Base-by-base conservation (phyloP, 2,797 vertebrate species). In the Aythya fuligula region DNA sequence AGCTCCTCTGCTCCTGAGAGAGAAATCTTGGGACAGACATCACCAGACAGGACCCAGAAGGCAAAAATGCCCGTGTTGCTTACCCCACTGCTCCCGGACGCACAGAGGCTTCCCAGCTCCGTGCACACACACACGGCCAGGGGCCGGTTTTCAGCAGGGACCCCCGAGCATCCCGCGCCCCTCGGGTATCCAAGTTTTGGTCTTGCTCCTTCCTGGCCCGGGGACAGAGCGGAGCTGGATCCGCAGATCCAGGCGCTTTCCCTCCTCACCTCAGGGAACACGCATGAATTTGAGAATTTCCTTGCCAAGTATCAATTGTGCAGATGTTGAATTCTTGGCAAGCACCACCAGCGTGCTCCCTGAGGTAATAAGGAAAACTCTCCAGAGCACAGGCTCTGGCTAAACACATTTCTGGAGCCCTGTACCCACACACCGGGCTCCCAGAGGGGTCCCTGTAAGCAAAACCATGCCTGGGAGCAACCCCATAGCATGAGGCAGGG, bases 261-360 rank as follows among this genome's bases (percentile, higher is more conserved):
- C 54, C 47, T 65, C 83, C 76, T 53, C 76, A n/a, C 79, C 57
- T 79, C 70, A 4, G 82, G 87, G 93, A 96, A 24, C 58, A 57
- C 9, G 0, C 69, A 66, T 8, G 76, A 56, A 89, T 79, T 85
- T 90, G n/a, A 67, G 36, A 39, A 32, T 79, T 95, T 72, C 91
- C 84, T 96, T 96, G 96, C 91, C 73, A 60, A 94, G 56, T 56
- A 73, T 87, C 84, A 69, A 27, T 14, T 43, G 64, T 86, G 94
- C 96, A 96, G 95, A 79, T 95, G 96, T 87, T 74, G 84, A 75
- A 61, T 72, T 94, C 66, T 91, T 97, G 92, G 95, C 92, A 81
- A 79, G 53, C 10, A 61, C 28, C 47, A 39, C 4, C 0, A 22
- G 3, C 1, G 24, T 8, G 73, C 45, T 91, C 93, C 91, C 81